Conservation (phyloP, 1,140 invertebrate genomes). For the Phymastichus coffea region DNA sequence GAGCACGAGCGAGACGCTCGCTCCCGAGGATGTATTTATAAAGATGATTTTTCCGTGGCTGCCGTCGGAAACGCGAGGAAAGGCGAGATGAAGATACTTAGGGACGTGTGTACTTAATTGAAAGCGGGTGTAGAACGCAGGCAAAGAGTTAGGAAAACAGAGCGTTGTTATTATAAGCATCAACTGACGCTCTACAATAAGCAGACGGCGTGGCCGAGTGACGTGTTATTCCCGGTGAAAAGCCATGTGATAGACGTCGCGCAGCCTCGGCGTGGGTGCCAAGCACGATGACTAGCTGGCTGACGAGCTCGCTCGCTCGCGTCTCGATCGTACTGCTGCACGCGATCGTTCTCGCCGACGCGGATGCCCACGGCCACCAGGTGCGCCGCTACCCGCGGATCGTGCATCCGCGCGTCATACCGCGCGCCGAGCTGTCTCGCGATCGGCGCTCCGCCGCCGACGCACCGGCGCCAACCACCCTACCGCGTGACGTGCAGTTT, state of each 20-base stretch:
- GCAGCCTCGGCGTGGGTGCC: background rate
- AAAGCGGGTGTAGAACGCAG: too few relatives aligned
- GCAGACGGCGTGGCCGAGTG: too few relatives aligned
- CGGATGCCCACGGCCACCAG: background rate
- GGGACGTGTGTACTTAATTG: too few relatives aligned
- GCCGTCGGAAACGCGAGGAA: too few relatives aligned
- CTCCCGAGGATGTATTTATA: too few relatives aligned
- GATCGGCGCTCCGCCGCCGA: constrained; percentile 6
- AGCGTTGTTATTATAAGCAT: too few relatives aligned
- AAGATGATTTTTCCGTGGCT: too few relatives aligned
- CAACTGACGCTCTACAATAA: too few relatives aligned
- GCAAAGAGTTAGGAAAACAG: too few relatives aligned
- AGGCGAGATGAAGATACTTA: too few relatives aligned
- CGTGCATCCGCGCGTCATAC: constrained; percentile 15
- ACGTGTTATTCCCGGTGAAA: constrained; percentile 10
- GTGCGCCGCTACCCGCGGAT: constrained; percentile 14
- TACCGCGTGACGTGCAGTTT: background rate
- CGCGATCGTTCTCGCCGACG: background rate
- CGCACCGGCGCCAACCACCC: background rate
- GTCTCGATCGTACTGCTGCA: background rate
- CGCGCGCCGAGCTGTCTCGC: constrained; percentile 1
- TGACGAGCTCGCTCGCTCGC: background rate
- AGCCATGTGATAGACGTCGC: background rate
- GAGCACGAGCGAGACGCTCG: too few relatives aligned
- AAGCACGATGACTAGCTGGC: constrained; percentile 26